Percentiles rank a stretch among this genome's conserved stretches.
These are phyloP conservation scores for Lophura nycthemera DNA, from an alignment of 2,113 vertebrate genomes.

Conservation along the genomic window DNA sequence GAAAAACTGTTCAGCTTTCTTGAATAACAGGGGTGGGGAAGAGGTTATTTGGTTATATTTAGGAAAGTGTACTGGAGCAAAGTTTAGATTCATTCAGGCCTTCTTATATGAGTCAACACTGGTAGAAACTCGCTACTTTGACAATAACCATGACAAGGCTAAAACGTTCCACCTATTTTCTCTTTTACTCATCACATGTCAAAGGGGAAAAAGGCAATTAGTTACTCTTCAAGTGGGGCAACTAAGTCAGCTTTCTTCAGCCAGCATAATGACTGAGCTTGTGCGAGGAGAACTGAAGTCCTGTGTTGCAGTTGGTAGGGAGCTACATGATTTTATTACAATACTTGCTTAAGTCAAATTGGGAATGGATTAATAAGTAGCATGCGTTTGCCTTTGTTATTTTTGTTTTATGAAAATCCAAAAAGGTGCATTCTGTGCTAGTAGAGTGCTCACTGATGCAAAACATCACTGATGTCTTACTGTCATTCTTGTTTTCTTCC, in stretches of 20 bases:
- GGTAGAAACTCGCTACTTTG: background rate
- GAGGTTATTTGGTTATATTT: background rate
- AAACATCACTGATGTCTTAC: background rate
- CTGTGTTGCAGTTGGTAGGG: background rate
- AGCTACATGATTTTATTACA: background rate
- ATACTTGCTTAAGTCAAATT: background rate
- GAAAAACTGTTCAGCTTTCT: background rate
- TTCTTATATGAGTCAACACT: background rate
- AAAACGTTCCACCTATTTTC: background rate
- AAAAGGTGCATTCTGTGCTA: background rate
- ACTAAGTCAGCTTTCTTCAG: background rate
- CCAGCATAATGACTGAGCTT: background rate
- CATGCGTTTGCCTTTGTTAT: background rate
- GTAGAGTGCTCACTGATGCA: background rate
- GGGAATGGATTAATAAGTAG: background rate
- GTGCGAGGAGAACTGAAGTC: background rate
- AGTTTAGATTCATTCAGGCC: background rate
- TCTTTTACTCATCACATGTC: background rate
- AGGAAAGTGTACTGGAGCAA: background rate
- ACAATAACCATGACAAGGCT: background rate
- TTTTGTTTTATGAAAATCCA: background rate
- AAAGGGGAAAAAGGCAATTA: background rate
- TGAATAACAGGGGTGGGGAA: constrained; percentile 4
- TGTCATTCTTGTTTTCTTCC: background rate
- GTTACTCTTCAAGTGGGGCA: background rate